These are phyloP conservation scores for Anarrhichthys ocellatus DNA, from an alignment of 2,113 vertebrate species.

Conservation along the genomic window DNA sequence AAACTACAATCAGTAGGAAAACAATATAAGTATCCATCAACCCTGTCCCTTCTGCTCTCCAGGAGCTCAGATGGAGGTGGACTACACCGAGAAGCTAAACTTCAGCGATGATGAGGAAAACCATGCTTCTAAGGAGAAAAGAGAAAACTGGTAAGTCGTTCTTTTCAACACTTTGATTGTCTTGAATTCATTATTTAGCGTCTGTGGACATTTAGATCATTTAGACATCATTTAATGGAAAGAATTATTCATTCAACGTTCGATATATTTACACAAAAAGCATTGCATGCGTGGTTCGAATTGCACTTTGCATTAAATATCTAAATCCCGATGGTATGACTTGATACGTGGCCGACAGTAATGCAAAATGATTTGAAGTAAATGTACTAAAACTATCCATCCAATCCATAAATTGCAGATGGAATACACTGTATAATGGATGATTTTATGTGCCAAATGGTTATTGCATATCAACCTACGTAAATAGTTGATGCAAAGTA, in stretches of 20 bases:
- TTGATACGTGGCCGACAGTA: not conserved
- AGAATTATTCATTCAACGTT: not conserved
- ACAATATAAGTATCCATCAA: not conserved
- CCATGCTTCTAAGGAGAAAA: constrained; percentile 90
- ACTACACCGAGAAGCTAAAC: constrained; percentile 98
- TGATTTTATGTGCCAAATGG: not conserved
- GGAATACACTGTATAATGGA: not conserved
- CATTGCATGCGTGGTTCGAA: not conserved
- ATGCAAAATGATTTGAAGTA: not conserved
- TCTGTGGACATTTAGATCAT: not conserved
- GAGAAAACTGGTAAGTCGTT: constrained; percentile 87
- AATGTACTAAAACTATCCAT: not conserved
- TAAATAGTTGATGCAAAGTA: not conserved
- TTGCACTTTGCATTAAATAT: not conserved
- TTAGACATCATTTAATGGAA: not conserved
- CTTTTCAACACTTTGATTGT: not conserved
- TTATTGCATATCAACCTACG: not conserved
- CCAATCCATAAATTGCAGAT: not conserved
- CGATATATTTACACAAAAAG: not conserved
- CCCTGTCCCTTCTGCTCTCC: not conserved
- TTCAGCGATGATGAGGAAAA: constrained; percentile 99
- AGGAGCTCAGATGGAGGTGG: constrained; percentile 99
- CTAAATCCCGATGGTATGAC: too few species aligned
- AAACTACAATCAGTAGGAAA: not conserved
- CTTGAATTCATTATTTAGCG: not conserved